A percentile compares a stretch with the other conserved stretches of the same genome.
phyloP scores from a whole-genome alignment of 2,113 vertebrate genomes.

The Osmerus mordax region DNA sequence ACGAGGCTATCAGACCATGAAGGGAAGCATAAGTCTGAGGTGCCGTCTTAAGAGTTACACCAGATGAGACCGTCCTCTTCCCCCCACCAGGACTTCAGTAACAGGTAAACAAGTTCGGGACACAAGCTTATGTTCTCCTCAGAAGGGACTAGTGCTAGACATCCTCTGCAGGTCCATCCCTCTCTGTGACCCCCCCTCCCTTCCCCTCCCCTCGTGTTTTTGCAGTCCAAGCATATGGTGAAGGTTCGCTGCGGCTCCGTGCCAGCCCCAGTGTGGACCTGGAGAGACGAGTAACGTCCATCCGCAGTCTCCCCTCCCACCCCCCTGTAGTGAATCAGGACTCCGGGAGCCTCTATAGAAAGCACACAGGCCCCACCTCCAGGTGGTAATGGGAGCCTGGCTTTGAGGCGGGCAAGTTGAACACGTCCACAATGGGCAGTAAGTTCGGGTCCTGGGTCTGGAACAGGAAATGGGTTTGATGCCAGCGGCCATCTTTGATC shows the following conservation, averaged over 20 bases:
- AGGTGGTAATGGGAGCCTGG: slow-evolving; percentile 83
- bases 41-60: slow-evolving; percentile 8
- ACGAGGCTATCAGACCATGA: no score
- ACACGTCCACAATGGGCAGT: slow-evolving; percentile 83
- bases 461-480: slow-evolving; percentile 85
- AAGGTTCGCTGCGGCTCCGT: background rate
- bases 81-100: slow-evolving; percentile 39
- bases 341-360: slow-evolving; percentile 73
- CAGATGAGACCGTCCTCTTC: slow-evolving; percentile 32
- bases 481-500: slow-evolving; percentile 92
- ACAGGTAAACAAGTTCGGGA: slow-evolving; percentile 42
- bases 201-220: slow-evolving; percentile 10
- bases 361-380: slow-evolving; percentile 92
- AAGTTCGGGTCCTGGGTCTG: slow-evolving; percentile 85
- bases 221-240: slow-evolving; percentile 62
- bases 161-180: slow-evolving; percentile 34
- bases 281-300: background rate
- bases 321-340: background rate
- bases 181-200: slow-evolving; percentile 23
- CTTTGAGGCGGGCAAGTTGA: slow-evolving; percentile 76
- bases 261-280: background rate
- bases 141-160: slow-evolving; percentile 40
- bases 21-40: slow-evolving; percentile 32
- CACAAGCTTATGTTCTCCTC: slow-evolving; percentile 45
- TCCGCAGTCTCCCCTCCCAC: slow-evolving; percentile 9